A percentile compares a stretch with the other conserved stretches of the same genome.
Evolutionary conservation across 2,888 invertebrate genomes (phyloP).

Genomic region (Lumbricus terrestris): DNA sequence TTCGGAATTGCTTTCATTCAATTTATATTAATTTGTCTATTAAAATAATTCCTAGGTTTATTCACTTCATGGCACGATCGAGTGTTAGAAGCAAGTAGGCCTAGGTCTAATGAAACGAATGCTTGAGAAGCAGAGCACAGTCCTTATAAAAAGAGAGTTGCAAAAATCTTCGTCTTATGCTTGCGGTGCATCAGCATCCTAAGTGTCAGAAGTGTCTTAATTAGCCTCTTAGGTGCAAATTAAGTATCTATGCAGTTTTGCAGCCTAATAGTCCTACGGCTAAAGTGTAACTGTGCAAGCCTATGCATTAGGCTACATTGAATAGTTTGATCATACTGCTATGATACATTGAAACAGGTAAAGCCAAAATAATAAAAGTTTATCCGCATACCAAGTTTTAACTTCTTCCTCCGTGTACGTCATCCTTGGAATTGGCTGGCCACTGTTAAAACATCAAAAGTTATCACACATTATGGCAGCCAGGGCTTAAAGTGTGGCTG

Average conservation of each 20-base stretch:
- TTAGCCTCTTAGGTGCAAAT: too few relatives aligned
- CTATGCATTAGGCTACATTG: neutral
- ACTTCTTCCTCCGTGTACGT: slow-evolving; percentile 84
- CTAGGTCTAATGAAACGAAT: too few relatives aligned
- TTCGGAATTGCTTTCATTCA: too few relatives aligned
- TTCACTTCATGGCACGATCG: too few relatives aligned
- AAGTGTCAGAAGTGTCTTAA: neutral
- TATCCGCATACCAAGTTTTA: slow-evolving; percentile 70
- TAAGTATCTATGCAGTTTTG: neutral
- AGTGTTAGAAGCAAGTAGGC: too few relatives aligned
- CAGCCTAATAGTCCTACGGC: neutral
- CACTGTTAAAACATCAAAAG: slow-evolving; percentile 64
- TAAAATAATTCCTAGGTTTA: too few relatives aligned
- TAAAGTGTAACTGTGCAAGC: neutral
- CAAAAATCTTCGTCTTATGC: neutral
- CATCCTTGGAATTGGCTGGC: slow-evolving; percentile 84
- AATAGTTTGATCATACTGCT: too few relatives aligned
- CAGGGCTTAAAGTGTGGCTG: too few relatives aligned
- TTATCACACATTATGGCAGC: neutral
- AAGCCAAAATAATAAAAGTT: slow-evolving; percentile 7
- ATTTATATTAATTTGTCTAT: too few relatives aligned
- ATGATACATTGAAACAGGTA: neutral
- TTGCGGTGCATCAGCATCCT: neutral
- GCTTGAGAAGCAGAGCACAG: too few relatives aligned
- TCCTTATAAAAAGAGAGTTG: too few relatives aligned